Conservation (phyloP, 2,113 vertebrate genomes). For the Proteles cristata region DNA sequence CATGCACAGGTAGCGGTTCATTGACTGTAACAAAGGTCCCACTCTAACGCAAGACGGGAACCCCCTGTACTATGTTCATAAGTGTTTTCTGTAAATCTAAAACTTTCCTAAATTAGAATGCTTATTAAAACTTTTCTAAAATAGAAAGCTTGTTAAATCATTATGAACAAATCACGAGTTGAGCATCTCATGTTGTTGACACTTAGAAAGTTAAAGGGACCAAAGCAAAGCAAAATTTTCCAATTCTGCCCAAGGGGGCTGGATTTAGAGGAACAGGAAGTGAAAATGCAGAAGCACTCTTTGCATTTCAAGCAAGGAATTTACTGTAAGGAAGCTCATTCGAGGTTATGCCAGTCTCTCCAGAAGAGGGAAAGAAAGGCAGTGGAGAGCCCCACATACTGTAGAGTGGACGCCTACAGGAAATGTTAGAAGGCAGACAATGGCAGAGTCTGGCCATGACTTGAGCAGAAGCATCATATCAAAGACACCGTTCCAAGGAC, state of each 20-base stretch:
- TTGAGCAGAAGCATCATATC: no score
- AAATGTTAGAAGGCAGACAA: neutral
- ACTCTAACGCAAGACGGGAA: neutral
- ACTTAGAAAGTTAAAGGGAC: neutral
- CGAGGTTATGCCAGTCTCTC: accelerated
- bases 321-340: neutral
- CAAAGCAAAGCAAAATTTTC: neutral
- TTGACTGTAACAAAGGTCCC: neutral
- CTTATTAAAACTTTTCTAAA: neutral
- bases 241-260: neutral
- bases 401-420: neutral
- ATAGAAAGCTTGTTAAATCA: neutral
- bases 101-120: neutral
- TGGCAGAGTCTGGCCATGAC: neutral
- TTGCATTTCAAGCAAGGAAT: neutral
- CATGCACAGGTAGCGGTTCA: no score
- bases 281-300: neutral
- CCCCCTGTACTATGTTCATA: neutral
- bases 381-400: no score
- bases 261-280: neutral
- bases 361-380: neutral
- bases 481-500: neutral
- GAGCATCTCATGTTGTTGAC: neutral
- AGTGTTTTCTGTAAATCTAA: neutral
- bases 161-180: neutral